Percentiles rank a stretch among this genome's conserved stretches.
Evolutionary conservation across 92 coral and sea anemone species (phyloP).

Genomic region (Hydrozoanthus gracilis): DNA sequence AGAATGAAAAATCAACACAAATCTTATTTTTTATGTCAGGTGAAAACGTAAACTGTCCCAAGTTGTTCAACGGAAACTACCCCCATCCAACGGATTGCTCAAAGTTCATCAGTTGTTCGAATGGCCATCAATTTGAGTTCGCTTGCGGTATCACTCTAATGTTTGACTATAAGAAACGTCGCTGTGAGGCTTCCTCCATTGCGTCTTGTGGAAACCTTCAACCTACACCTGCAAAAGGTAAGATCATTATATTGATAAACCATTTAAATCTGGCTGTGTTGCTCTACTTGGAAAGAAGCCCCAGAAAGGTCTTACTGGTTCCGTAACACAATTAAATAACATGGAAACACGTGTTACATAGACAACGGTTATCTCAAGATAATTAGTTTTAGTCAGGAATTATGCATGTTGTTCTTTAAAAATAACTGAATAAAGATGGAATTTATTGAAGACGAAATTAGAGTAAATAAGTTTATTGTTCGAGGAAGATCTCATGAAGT

Average conservation of each 20-base stretch:
- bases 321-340: too few species aligned
- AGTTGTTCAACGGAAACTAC: slow-evolving; percentile 5
- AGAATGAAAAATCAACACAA: not conserved
- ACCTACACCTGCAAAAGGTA: not conserved
- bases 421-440: too few species aligned
- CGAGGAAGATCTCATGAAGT: too few species aligned
- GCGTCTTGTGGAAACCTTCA: slow-evolving; percentile 17
- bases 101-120: slow-evolving; percentile 3
- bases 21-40: not conserved
- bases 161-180: not conserved
- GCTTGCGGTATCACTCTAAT: not conserved
- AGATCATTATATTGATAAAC: not conserved
- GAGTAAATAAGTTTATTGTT: too few species aligned
- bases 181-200: not conserved
- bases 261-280: too few species aligned
- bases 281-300: too few species aligned
- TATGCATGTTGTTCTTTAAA: too few species aligned
- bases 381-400: too few species aligned
- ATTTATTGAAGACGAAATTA: too few species aligned
- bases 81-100: slow-evolving; percentile 17
- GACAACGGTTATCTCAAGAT: too few species aligned
- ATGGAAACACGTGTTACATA: too few species aligned
- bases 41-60: not conserved
- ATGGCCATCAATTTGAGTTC: not conserved
- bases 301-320: too few species aligned